Conservation (phyloP, 2,113 vertebrate genomes). For the Capricornis sumatraensis region DNA sequence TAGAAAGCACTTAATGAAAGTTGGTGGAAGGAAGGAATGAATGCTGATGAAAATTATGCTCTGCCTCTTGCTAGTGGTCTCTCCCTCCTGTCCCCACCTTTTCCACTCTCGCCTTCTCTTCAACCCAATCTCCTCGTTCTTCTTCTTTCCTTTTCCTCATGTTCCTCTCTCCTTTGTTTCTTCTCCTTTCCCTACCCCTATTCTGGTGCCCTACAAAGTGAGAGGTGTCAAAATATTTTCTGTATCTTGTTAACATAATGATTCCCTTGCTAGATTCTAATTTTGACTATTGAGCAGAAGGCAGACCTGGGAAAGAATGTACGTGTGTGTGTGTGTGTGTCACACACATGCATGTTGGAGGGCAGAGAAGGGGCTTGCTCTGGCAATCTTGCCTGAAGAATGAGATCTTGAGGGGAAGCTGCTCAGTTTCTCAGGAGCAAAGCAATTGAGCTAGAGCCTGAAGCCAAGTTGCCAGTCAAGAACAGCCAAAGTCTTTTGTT, state of each 20-base stretch:
- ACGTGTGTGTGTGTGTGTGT: background rate
- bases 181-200: background rate
- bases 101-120: background rate
- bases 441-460: background rate
- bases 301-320: background rate
- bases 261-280: background rate
- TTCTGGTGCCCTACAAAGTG: background rate
- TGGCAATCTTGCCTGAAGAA: background rate
- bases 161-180: background rate
- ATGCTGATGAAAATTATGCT: background rate
- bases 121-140: background rate
- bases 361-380: background rate
- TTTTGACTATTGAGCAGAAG: background rate
- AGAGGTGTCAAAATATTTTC: background rate
- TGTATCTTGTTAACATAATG: background rate
- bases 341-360: background rate
- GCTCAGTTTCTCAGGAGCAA: background rate
- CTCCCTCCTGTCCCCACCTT: background rate
- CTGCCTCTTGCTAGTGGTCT: background rate
- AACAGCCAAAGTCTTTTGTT: slow-evolving; percentile 18
- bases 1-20: background rate
- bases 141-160: background rate
- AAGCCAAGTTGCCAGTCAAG: background rate
- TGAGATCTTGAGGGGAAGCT: background rate
- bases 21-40: background rate